Base-by-base conservation (phyloP, 1,140 invertebrate genomes). In the Leucophenga varia region DNA sequence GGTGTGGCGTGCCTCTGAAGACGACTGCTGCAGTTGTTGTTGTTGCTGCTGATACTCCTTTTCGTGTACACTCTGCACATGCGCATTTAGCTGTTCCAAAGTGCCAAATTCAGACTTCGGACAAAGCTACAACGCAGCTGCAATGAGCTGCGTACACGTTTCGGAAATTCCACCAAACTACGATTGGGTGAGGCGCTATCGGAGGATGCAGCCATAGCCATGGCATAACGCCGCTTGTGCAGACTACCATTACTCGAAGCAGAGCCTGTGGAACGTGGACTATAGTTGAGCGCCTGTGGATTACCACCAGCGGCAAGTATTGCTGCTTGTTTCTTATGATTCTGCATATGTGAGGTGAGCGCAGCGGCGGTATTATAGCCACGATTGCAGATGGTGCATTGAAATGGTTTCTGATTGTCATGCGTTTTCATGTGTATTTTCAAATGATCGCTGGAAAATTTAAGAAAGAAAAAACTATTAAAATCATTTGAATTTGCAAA, bases 381-480 rank as follows among this genome's bases (percentile, higher is more conserved):
- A 2, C 91, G 84, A 65, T 93, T 93, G 77, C 93, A 97, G 16
- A 91, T 82, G 8, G 87, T 87, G 74, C 93, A 96, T 76, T 93
- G 91, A 74, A 91, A 95, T n/a, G 91, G 90, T 75, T 96, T 95
- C 70, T 88, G 87, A 47, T 88, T 90, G 74, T 96, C 93, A 67
- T 97, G 94, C 0, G 92, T 96, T 74, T 94, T 94, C 86, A 95
- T 87, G 72, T 97, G 94, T 51, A 95, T 95, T 76, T 96, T 96
- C 61, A 97, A 74, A 67, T 97, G 93, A 74, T 97, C 94, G 73
- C 91, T 93, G 76, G 17, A 81, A 80, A 55, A 40, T 34, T 34
- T 14, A 34, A 14, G 32, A 4, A 34, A 4, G 4, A 34, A 34
- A 34, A 34, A 34, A n/a, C 5, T 34, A 14, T 34, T 14, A 6